Conservation (phyloP, 2,888 invertebrate genomes). For the Auanema sp. region DNA sequence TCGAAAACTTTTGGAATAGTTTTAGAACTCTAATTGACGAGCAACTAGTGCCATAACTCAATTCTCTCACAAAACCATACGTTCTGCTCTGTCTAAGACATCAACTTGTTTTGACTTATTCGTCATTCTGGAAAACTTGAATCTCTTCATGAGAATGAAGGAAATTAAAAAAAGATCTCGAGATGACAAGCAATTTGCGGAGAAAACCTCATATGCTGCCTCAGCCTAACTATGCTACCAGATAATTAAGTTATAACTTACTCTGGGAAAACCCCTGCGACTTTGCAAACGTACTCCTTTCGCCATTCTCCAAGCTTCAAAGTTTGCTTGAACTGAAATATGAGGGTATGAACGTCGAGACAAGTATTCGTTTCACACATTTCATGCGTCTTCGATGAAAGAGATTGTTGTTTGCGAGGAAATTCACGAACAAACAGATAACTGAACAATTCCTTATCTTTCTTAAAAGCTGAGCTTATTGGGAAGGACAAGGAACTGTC, state of each 20-base stretch:
- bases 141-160: too few species aligned
- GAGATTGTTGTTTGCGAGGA: not conserved
- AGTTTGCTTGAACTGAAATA: constrained; percentile 83
- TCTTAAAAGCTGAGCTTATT: not conserved
- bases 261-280: constrained; percentile 91
- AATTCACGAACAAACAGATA: not conserved
- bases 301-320: constrained; percentile 86
- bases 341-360: not conserved
- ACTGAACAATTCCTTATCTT: constrained; percentile 4
- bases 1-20: too few species aligned
- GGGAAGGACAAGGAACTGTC: not conserved
- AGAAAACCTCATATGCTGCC: too few species aligned
- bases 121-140: too few species aligned
- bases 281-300: constrained; percentile 92
- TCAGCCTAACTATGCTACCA: too few species aligned
- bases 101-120: constrained; percentile 1
- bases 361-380: not conserved
- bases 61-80: too few species aligned
- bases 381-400: not conserved
- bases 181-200: too few species aligned
- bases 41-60: too few species aligned
- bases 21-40: too few species aligned
- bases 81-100: too few species aligned
- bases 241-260: constrained; percentile 67
- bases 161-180: too few species aligned